These are phyloP conservation scores for Apocrypta bakeri DNA, from an alignment of 1,140 invertebrate species.

Conservation along the genomic window DNA sequence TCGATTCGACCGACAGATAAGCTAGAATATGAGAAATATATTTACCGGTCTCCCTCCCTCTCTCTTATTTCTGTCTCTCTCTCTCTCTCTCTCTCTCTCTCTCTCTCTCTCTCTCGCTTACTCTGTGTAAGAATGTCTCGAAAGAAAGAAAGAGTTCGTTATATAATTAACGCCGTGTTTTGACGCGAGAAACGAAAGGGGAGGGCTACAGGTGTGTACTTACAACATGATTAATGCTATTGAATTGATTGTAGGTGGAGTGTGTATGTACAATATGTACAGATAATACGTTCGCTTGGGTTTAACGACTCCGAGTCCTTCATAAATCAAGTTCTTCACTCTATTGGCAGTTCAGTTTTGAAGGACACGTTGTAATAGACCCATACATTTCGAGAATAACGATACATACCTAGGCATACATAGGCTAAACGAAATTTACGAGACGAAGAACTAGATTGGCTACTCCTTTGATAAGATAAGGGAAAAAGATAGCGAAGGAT, in stretches of 20 bases:
- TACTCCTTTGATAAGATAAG: not conserved
- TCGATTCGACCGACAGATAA: not conserved
- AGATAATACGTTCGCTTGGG: no score
- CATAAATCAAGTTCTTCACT: not conserved
- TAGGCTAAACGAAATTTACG: not conserved
- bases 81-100: no score
- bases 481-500: not conserved
- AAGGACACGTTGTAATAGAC: not conserved
- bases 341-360: not conserved
- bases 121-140: not conserved
- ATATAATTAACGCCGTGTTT: constrained; percentile 2
- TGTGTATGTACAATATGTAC: no score
- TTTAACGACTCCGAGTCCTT: not conserved
- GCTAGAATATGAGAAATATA: not conserved
- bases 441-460: not conserved
- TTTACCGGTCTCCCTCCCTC: no score
- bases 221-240: not conserved
- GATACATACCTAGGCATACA: not conserved
- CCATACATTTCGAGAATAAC: not conserved
- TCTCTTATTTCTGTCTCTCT: no score
- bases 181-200: not conserved
- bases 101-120: no score
- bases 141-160: not conserved
- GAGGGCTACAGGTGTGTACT: not conserved
- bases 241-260: not conserved